These are phyloP conservation scores for Holothuria leucospilota DNA, from an alignment of 53 echinoderm and acorn worm species.

Conservation along the genomic window DNA sequence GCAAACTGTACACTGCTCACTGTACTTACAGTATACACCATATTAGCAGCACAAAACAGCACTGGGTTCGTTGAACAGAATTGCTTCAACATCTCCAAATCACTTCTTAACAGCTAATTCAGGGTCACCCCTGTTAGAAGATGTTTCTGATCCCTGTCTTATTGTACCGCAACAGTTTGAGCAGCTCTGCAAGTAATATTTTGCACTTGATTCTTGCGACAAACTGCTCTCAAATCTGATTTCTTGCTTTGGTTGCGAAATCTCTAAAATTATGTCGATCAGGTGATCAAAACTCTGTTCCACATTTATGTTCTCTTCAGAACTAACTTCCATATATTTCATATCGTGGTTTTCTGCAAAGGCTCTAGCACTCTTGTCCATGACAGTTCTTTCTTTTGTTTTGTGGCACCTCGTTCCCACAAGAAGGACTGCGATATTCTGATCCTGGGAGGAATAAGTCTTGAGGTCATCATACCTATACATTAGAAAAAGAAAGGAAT, in stretches of 20 bases:
- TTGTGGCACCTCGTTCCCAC: conserved; percentile 80
- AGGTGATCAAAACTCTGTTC: conserved; percentile 68
- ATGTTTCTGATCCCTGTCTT: conserved; percentile 3
- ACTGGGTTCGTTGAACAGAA: too few relatives aligned
- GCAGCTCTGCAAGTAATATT: conserved; percentile 34
- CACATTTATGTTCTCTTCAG: conserved; percentile 64
- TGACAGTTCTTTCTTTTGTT: conserved; percentile 59
- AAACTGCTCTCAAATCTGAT: not conserved
- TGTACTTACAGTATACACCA: too few relatives aligned
- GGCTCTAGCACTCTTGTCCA: conserved; percentile 47
- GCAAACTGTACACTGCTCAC: too few relatives aligned
- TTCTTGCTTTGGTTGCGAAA: not conserved
- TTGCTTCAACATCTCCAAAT: too few relatives aligned
- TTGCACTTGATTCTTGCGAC: conserved; percentile 40
- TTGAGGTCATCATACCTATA: conserved; percentile 75
- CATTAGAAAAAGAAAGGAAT: not conserved
- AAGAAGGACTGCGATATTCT: conserved; percentile 54
- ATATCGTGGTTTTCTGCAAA: conserved; percentile 76
- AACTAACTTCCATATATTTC: conserved; percentile 74
- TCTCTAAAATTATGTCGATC: conserved; percentile 73
- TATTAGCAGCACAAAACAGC: too few relatives aligned
- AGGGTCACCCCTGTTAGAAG: not conserved
- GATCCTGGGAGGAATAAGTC: conserved; percentile 55
- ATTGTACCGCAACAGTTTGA: conserved; percentile 36
- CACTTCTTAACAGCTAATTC: not conserved